Evolutionary conservation across 1,140 invertebrate genomes (phyloP).

Genomic region (Drosophila ambigua): DNA sequence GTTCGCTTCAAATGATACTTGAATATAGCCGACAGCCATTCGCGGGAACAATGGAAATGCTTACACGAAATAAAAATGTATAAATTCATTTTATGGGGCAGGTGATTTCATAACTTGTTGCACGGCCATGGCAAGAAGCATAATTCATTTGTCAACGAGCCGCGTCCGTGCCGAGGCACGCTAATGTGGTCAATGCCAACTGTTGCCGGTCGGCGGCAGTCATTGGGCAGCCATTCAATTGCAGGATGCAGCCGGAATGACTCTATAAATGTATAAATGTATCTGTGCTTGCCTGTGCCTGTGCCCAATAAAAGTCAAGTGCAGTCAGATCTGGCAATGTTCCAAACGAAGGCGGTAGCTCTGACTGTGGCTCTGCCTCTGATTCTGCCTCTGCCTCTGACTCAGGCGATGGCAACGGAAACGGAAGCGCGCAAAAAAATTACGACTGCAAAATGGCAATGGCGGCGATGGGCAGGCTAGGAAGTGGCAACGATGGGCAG

Average conservation of each 20-base stretch:
- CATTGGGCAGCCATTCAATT: constrained; percentile 53
- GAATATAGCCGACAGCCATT: constrained; percentile 9
- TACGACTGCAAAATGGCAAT: constrained; percentile 47
- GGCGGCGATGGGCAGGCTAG: constrained; percentile 7
- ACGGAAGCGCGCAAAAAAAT: constrained; percentile 73
- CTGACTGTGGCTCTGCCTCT: constrained; percentile 16
- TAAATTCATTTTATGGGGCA: constrained; percentile 18
- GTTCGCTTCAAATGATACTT: background rate
- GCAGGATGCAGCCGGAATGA: constrained; percentile 73
- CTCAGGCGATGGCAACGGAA: constrained; percentile 55
- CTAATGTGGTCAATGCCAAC: constrained; percentile 80
- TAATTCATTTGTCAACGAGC: constrained; percentile 67
- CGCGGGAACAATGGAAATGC: background rate
- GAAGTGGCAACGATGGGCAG: background rate
- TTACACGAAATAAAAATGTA: constrained; percentile 32
- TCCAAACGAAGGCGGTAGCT: constrained; percentile 50
- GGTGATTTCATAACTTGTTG: constrained; percentile 65
- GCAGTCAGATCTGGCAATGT: constrained; percentile 57
- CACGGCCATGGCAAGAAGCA: constrained; percentile 29
- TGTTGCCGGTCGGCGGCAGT: constrained; percentile 56
- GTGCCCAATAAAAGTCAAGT: constrained; percentile 63
- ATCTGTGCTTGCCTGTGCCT: too few species aligned
- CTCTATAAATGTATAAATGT: constrained; percentile 69
- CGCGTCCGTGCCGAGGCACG: constrained; percentile 40
- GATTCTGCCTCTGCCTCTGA: background rate